Conservation (phyloP, 35 echinoderm and acorn worm genomes). For the Amphiura filiformis region DNA sequence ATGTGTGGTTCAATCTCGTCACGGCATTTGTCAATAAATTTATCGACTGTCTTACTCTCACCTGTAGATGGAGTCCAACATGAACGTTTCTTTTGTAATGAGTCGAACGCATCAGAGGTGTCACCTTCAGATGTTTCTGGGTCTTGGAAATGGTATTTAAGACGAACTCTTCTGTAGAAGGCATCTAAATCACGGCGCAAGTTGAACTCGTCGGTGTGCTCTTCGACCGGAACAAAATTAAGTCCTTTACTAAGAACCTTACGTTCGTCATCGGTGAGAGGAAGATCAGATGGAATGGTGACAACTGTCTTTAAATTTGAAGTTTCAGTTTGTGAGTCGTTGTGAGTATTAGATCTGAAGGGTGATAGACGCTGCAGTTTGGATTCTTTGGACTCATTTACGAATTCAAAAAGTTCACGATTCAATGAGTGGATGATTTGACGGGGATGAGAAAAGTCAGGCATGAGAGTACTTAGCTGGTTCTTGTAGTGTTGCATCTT, state of each 20-base stretch:
- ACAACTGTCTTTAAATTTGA: background rate
- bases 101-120: background rate
- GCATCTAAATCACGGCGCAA: background rate
- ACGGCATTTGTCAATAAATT: background rate
- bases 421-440: background rate
- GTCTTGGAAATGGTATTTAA: background rate
- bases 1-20: background rate
- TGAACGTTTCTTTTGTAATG: background rate
- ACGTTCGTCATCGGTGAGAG: background rate
- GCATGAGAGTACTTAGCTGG: background rate
- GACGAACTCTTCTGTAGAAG: background rate
- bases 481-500: background rate
- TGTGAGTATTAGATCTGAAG: background rate
- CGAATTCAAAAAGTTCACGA: background rate
- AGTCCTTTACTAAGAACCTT: background rate
- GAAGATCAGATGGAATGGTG: background rate
- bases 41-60: background rate
- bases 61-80: background rate
- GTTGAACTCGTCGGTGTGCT: background rate
- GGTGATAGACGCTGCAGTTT: background rate
- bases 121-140: background rate
- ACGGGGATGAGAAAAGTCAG: background rate
- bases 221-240: background rate
- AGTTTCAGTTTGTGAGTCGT: background rate
- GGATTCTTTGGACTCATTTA: background rate